Conservation (phyloP, 1,140 invertebrate species). For the Drosophila sulfurigaster region DNA sequence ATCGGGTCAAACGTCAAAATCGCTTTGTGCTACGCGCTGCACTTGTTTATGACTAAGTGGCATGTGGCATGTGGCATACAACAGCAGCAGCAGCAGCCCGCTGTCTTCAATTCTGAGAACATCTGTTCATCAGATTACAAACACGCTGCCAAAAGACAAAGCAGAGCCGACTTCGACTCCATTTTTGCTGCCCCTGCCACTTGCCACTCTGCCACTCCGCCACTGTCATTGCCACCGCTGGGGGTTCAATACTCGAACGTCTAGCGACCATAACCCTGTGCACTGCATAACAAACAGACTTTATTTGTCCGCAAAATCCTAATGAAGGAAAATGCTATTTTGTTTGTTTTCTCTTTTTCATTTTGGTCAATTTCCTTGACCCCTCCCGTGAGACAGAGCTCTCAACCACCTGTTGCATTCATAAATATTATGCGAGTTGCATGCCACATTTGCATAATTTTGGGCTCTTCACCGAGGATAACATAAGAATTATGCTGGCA, state of each 20-base stretch:
- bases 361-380: slow-evolving; percentile 35
- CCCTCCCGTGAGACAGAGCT: slow-evolving; percentile 3
- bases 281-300: slow-evolving; percentile 42
- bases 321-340: slow-evolving; percentile 23
- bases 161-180: slow-evolving; percentile 26
- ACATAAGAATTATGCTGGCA: slow-evolving; percentile 51
- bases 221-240: background rate
- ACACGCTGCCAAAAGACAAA: slow-evolving; percentile 25
- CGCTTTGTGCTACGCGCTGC: slow-evolving; percentile 22
- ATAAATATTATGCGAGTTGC: slow-evolving; percentile 55
- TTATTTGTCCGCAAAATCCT: slow-evolving; percentile 1
- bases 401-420: slow-evolving; percentile 74
- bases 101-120: slow-evolving; percentile 53
- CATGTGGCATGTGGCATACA: slow-evolving; percentile 12
- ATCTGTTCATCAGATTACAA: slow-evolving; percentile 73
- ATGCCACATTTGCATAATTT: slow-evolving; percentile 72
- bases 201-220: background rate
- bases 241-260: slow-evolving; percentile 41
- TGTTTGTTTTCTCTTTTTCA: slow-evolving; percentile 12
- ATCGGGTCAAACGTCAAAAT: slow-evolving; percentile 62
- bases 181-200: background rate
- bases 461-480: slow-evolving; percentile 40
- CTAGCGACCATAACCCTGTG: slow-evolving; percentile 21
- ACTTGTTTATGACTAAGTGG: slow-evolving; percentile 53
- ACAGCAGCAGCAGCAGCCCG: slow-evolving; percentile 12